A percentile compares a stretch with the other conserved stretches of the same genome.
Conservation (phyloP, 2,797 vertebrate species). For the Enteromius paludinosus region DNA sequence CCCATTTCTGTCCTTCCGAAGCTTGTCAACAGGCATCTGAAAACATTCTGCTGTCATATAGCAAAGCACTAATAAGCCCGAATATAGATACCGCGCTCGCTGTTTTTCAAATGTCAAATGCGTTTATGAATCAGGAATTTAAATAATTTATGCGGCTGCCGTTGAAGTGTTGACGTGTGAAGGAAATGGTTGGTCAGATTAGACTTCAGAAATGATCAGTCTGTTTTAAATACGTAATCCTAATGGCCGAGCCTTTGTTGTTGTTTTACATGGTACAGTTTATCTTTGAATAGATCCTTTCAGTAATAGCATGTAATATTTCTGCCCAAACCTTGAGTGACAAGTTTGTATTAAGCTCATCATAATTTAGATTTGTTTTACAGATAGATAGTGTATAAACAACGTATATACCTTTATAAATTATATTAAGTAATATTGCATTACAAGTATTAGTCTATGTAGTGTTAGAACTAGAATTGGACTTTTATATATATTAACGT, state of each 20-base stretch:
- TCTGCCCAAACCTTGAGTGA: neutral
- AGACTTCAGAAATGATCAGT: slow-evolving; percentile 18
- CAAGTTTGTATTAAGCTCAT: neutral
- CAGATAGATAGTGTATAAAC: neutral
- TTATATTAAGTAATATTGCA: neutral
- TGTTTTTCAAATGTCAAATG: slow-evolving; percentile 40
- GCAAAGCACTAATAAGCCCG: slow-evolving; percentile 36
- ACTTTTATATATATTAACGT: neutral
- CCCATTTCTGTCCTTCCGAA: slow-evolving; percentile 88
- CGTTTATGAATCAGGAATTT: slow-evolving; percentile 38
- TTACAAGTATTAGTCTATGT: neutral
- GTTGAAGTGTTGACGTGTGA: neutral
- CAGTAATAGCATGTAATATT: neutral
- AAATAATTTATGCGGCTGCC: neutral
- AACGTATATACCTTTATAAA: neutral
- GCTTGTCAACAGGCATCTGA: slow-evolving; percentile 77
- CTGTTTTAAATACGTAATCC: slow-evolving; percentile 13
- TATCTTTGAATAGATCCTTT: neutral
- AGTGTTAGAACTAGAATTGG: neutral
- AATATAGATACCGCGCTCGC: slow-evolving; percentile 35
- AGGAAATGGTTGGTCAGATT: neutral
- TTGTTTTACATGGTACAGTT: neutral
- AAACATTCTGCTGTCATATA: slow-evolving; percentile 62
- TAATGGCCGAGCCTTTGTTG: neutral
- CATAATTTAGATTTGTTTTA: neutral